Conservation (phyloP, 2,888 invertebrate species). For the Drosophila ezoana region DNA sequence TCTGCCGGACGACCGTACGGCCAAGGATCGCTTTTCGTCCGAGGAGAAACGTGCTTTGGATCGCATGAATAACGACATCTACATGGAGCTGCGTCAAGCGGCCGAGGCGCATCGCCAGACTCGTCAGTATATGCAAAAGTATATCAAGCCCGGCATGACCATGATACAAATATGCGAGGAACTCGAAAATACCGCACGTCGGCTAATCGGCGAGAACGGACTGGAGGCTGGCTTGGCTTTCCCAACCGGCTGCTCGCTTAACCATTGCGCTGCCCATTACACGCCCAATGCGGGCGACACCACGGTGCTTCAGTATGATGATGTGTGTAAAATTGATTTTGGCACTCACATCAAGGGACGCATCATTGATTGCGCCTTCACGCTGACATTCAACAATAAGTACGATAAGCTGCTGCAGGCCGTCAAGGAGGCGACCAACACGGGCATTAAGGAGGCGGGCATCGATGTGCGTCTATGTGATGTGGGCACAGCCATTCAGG, state of each 20-base stretch:
- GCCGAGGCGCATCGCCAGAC: slow-evolving; percentile 99
- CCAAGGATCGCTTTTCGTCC: slow-evolving; percentile 93
- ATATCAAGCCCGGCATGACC: slow-evolving; percentile 99
- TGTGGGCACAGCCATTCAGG: slow-evolving; percentile 98
- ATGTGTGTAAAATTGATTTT: slow-evolving; percentile 99
- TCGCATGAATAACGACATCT: slow-evolving; percentile 95
- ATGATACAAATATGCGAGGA: slow-evolving; percentile 99
- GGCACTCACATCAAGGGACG: slow-evolving; percentile 99
- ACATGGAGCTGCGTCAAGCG: slow-evolving; percentile 93
- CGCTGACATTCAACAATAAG: slow-evolving; percentile 97
- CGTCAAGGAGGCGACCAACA: slow-evolving; percentile 99
- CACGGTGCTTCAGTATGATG: slow-evolving; percentile 97
- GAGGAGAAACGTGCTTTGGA: slow-evolving; percentile 97
- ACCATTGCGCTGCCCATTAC: slow-evolving; percentile 99
- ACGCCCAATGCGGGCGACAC: slow-evolving; percentile 99
- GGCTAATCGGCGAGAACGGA: slow-evolving; percentile 97
- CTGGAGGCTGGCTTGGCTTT: slow-evolving; percentile 97
- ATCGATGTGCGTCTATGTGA: slow-evolving; percentile 99
- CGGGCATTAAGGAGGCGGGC: slow-evolving; percentile 97
- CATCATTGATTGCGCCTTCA: slow-evolving; percentile 99
- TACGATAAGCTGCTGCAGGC: slow-evolving; percentile 97
- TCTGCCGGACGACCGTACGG: slow-evolving; percentile 92
- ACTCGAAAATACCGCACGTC: slow-evolving; percentile 95
- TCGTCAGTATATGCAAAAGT: slow-evolving; percentile 90
- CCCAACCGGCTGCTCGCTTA: slow-evolving; percentile 99